Evolutionary conservation across 2,888 invertebrate genomes (phyloP), one percentile per base, ranked within the genome.

Genomic region (Spisula solida): DNA sequence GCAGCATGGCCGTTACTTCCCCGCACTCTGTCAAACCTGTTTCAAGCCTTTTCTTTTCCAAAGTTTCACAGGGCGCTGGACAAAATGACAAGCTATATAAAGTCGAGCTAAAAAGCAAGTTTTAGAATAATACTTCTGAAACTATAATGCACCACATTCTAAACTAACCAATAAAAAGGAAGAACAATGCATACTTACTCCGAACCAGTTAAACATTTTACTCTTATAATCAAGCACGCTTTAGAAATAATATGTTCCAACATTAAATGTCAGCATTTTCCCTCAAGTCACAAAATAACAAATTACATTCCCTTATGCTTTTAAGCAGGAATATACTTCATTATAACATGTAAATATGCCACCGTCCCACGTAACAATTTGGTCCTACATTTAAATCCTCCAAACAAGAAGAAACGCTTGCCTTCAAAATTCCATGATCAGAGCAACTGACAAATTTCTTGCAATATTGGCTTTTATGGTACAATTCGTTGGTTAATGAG

Each of bases 401-500:
- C 60, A 66, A 66, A 66, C 60, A 25, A 66, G 25, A 25, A 25
- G 60, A 66, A 25, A 25, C 10, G 60, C 60, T 66, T 66, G 25
- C 60, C n/a, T 66, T 66, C 60, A 66, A 66, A 66, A 25, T 41
- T 66, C 60, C 25, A 66, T 25, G 25, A 66, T 66, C 25, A n/a
- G 25, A 66, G 25, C 60, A 25, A 66, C 60, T 66, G 60, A 66
- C 60, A 66, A 66, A 66, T 66, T 66, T 66, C 60, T 25, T 25
- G 60, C 25, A 25, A 66, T 66, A 66, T 66, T 66, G 60, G 60
- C 60, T 66, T 66, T 66, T 66, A 66, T 66, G 60, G 60, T 66
- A 66, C 60, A 66, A 25, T 66, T 66, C n/a, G 60, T 66, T 66
- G 60, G 60, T 66, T 66, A 66, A 66, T 66, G 60, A 66, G 60